Conservation (phyloP, 2,113 vertebrate genomes). For the Triplophysa siluroides region DNA sequence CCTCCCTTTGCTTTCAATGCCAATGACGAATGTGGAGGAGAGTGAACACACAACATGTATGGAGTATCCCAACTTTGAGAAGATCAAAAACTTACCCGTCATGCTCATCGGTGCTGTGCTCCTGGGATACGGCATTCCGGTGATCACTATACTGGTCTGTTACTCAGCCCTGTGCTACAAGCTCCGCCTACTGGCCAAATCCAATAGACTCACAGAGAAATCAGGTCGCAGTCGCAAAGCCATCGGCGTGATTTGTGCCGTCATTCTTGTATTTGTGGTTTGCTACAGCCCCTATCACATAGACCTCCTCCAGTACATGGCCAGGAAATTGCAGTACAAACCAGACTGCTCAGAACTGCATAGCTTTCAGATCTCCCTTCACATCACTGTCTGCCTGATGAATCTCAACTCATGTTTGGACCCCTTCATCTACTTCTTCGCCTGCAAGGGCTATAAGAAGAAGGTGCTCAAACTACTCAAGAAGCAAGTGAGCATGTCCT, state of each 20-base stretch:
- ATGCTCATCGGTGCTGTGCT: conserved; percentile 88
- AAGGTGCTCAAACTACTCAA: conserved; percentile 87
- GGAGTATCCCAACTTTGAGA: conserved; percentile 95
- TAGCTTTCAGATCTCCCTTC: conserved; percentile 89
- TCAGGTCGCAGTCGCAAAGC: conserved; percentile 91
- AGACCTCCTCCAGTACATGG: conserved; percentile 91
- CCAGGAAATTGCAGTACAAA: conserved; percentile 78
- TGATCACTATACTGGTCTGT: conserved; percentile 84
- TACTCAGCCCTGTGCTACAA: conserved; percentile 89
- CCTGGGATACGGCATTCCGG: conserved; percentile 83
- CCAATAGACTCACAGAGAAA: conserved; percentile 86
- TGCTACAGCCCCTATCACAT: conserved; percentile 94
- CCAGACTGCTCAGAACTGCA: conserved; percentile 76
- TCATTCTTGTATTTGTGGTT: conserved; percentile 89
- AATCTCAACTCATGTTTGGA: conserved; percentile 95
- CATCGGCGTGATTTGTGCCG: conserved; percentile 90
- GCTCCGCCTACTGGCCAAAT: conserved; percentile 82
- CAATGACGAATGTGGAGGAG: conserved; percentile 74
- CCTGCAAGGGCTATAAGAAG: conserved; percentile 96
- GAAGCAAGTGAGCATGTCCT: conserved; percentile 83
- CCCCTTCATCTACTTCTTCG: conserved; percentile 97
- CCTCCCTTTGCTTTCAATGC: conserved; percentile 81
- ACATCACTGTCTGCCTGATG: conserved; percentile 91
- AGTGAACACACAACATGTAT: conserved; percentile 82
- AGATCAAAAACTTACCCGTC: conserved; percentile 73